Base-by-base conservation (phyloP, 37 sponge, comb jelly and placozoan species). In the Haliclona indistincta region DNA sequence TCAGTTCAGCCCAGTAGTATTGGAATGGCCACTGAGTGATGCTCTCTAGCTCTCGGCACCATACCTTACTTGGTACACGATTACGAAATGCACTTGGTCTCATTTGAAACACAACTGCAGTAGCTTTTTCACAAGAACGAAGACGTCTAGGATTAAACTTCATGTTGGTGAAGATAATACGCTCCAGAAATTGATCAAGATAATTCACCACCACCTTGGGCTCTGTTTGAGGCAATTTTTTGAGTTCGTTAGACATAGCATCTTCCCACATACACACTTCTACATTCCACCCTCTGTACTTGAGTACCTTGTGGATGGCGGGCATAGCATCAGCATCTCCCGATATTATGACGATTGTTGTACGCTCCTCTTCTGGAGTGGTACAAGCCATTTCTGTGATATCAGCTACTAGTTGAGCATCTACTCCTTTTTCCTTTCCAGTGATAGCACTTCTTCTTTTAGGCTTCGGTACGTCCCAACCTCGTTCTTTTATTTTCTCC, bases 401-500 rank as follows among this genome's bases (percentile, higher is more conserved):
- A 65, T 73, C 82, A 2, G 54, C 44, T 4, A 81, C 58, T 25
- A 73, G 56, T 29, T 73, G 54, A 7, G 67, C 1, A 38, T 81
- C 74, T n/a, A 81, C 67, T 54, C 64, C 25, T 29, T 81, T 81
- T 60, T 73, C 82, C 53, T 73, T 73, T 4, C 62, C 71, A 45
- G 65, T 80, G 29, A 43, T 4, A 22, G 15, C 28, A 37, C 68
- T 47, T 43, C 38, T 77, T 35, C 70, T 39, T n/a, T 66, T 38
- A 29, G 22, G 63, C 0, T 25, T 28, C 8, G 47, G 28, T 32
- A 81, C 74, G 19, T 51, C 43, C 73, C 73, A 81, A n/a, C 56
- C 56, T 0, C 72, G 41, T 42, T 72, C n/a, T 26, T 47, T 29
- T 22, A 64, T 51, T 49, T 71, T 70, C 3, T 70, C 53, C 81